A percentile compares a stretch with the other conserved stretches of the same genome.
These are phyloP conservation scores for Emmelina monodactyla DNA, from an alignment of 2,888 invertebrate species.

Conservation along the genomic window DNA sequence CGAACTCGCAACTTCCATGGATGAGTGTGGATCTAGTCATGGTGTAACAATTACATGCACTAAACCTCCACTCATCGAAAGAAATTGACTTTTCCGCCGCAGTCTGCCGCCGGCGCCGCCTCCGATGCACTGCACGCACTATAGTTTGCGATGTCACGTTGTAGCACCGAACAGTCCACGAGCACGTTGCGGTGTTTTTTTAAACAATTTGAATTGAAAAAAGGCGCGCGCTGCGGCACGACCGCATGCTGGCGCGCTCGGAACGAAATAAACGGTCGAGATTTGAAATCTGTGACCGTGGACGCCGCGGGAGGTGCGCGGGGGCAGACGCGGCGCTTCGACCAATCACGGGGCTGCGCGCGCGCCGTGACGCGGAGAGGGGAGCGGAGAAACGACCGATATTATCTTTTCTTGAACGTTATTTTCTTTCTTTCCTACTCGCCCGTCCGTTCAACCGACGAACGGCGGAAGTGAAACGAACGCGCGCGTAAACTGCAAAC, in stretches of 20 bases:
- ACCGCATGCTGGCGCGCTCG: conserved; percentile 45
- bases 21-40: conserved; percentile 86
- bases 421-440: conserved; percentile 59
- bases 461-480: conserved; percentile 61
- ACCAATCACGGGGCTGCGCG: conserved; percentile 43
- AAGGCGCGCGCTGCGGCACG: conserved; percentile 26
- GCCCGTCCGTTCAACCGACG: conserved; percentile 55
- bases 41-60: conserved; percentile 71
- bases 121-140: conserved; percentile 53
- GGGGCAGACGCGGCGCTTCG: conserved; percentile 24
- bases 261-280: conserved; percentile 65
- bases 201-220: conserved; percentile 28
- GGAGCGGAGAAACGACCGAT: conserved; percentile 25
- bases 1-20: conserved; percentile 71
- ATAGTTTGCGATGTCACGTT: conserved; percentile 52
- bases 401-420: conserved; percentile 61
- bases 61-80: conserved; percentile 79
- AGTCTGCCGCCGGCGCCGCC: conserved; percentile 20
- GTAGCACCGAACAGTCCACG: conserved; percentile 46
- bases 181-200: conserved; percentile 53
- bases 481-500: conserved; percentile 54
- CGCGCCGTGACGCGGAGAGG: conserved; percentile 43
- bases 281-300: conserved; percentile 62
- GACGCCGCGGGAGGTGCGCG: conserved; percentile 52
- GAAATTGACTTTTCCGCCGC: conserved; percentile 56